Base-by-base conservation (phyloP, 1,140 invertebrate species). In the Caerostris darwini region DNA sequence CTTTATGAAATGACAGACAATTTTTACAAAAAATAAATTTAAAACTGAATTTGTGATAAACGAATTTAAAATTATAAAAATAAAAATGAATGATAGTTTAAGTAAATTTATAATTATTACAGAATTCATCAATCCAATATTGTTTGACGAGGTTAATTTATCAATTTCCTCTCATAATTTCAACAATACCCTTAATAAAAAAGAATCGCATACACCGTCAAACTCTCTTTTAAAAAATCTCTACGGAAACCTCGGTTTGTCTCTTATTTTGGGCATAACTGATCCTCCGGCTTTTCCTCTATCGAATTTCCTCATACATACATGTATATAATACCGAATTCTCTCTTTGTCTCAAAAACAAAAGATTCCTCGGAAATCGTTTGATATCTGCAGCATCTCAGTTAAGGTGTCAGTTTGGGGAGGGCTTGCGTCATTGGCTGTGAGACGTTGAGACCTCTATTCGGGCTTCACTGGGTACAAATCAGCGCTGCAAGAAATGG, bases 361-460 rank as follows among this genome's bases (percentile, higher is more conserved):
- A 34, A 34, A 34, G 34, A 34, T 2, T 34, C 59, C 50, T 59
- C 86, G 8, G 83, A 88, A 82, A 91, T 92, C 58, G 58, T 77
- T 92, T 91, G 90, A 92, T 92, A 83, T 92, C 90, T 67, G n/a
- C 58, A 67, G 82, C 34, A 85, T 92, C 61, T 83, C 81, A 92
- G 90, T 83, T 64, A 85, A 92, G 77, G 59, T 93, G 92, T 93
- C 92, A 87, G 53, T 87, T 93, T 71, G 92, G 87, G 90, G 82
- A 58, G 14, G 34, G 34, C 10, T 71, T 61, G 92, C 92, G 83
- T 93, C 92, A 93, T 93, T 93, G 86, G 59, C 61, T 67, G 58
- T 93, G 92, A 93, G 81, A 93, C 71, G 92, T 93, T 93, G 92
- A 93, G 82, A 69, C 92, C 83, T 87, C 83, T 58, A 85, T 93